These are phyloP conservation scores for Anticlea derivata DNA, from an alignment of 2,888 invertebrate genomes.

Conservation along the genomic window DNA sequence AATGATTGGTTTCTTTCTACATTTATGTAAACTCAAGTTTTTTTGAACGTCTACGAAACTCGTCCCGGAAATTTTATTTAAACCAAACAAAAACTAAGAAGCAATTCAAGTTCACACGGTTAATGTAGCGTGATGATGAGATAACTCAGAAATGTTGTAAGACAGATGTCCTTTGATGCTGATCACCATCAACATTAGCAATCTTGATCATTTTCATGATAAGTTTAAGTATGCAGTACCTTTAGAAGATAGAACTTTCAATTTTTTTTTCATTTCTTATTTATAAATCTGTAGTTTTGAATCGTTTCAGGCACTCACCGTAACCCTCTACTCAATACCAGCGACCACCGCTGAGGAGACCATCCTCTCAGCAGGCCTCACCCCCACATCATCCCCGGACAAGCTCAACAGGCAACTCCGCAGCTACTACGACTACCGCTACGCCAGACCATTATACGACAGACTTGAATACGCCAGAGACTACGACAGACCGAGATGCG, in stretches of 20 bases:
- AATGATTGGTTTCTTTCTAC: too few species aligned
- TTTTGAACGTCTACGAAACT: slow-evolving; percentile 4
- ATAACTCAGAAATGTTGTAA: slow-evolving; percentile 26
- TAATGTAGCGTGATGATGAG: slow-evolving; percentile 37
- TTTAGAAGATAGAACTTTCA: too few species aligned
- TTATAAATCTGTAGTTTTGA: too few species aligned
- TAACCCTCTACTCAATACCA: slow-evolving; percentile 24
- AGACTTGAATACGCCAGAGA: slow-evolving; percentile 40
- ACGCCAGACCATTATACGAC: slow-evolving; percentile 61
- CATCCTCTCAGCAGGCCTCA: slow-evolving; percentile 56
- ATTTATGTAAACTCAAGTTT: too few species aligned
- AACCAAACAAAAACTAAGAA: slow-evolving; percentile 37
- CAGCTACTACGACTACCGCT: slow-evolving; percentile 68
- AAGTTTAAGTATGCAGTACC: too few species aligned
- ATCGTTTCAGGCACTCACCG: slow-evolving; percentile 56
- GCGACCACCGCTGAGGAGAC: slow-evolving; percentile 55
- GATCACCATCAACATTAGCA: slow-evolving; percentile 1
- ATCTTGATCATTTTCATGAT: background rate
- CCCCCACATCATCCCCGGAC: slow-evolving; percentile 42
- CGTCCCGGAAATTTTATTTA: slow-evolving; percentile 33
- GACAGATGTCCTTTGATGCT: slow-evolving; percentile 13
- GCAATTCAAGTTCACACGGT: slow-evolving; percentile 38
- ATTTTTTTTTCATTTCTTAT: too few species aligned
- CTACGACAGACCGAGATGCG: slow-evolving; percentile 62
- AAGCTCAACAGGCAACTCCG: slow-evolving; percentile 62